A percentile compares a stretch with the other conserved stretches of the same genome.
These are phyloP conservation scores for Myotis daubentonii DNA, from an alignment of 2,797 vertebrate species.

Conservation along the genomic window DNA sequence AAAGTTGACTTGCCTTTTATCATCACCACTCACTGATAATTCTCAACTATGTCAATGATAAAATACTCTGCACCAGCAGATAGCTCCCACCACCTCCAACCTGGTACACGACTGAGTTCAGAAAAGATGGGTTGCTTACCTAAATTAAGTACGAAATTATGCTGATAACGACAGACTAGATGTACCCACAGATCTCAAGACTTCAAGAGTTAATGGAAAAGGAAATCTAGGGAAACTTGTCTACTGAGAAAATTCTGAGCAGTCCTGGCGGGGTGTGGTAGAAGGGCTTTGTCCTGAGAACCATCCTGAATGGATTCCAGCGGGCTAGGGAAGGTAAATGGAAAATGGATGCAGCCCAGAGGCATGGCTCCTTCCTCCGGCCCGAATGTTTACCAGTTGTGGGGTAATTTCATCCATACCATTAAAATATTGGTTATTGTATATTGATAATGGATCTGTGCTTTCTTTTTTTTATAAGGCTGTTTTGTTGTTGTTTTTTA, in stretches of 20 bases:
- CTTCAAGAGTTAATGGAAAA: not conserved
- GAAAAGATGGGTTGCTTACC: not conserved
- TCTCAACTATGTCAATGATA: not conserved
- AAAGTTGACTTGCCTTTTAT: not conserved
- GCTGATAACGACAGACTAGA: not conserved
- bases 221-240: not conserved
- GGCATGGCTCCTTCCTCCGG: not conserved
- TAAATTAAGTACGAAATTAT: not conserved
- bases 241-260: not conserved
- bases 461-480: not conserved
- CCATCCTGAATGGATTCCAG: too few relatives aligned
- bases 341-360: not conserved
- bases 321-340: not conserved
- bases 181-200: not conserved
- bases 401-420: not conserved
- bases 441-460: not conserved
- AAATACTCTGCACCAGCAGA: not conserved
- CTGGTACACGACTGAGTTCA: not conserved
- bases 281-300: too few relatives aligned
- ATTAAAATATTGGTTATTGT: not conserved
- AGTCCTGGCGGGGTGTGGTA: not conserved
- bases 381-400: not conserved
- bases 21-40: not conserved
- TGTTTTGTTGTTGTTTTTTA: too few relatives aligned
- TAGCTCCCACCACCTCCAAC: accelerated